Evolutionary conservation across 2,797 vertebrate genomes (phyloP).

Genomic region (Harpagifer antarcticus): DNA sequence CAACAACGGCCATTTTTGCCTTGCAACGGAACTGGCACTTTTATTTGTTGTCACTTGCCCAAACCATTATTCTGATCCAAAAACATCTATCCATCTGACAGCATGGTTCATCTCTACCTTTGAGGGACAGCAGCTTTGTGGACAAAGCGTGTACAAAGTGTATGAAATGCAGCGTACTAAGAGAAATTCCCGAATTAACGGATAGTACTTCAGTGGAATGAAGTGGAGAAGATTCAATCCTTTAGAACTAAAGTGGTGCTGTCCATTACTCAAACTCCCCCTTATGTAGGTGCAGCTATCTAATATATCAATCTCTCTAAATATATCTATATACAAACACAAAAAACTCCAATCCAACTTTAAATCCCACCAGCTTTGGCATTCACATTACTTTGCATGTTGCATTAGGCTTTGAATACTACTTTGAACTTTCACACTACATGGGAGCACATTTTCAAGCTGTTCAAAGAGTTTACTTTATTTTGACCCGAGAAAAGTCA

Average conservation of each 20-base stretch:
- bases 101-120: too few relatives aligned
- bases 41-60: too few relatives aligned
- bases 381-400: conserved; percentile 2
- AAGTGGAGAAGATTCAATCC: conserved; percentile 22
- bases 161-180: too few relatives aligned
- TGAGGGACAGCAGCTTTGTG: too few relatives aligned
- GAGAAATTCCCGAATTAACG: too few relatives aligned
- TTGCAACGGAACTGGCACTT: too few relatives aligned
- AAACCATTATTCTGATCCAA: too few relatives aligned
- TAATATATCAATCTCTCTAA: conserved; percentile 31
- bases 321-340: too few relatives aligned
- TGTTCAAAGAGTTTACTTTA: conserved; percentile 33
- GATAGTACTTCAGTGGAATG: conserved; percentile 1
- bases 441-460: background rate
- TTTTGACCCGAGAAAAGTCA: conserved; percentile 40
- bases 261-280: conserved; percentile 36
- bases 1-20: too few relatives aligned
- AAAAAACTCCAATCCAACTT: background rate
- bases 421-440: background rate
- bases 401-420: conserved; percentile 2
- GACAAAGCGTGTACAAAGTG: too few relatives aligned
- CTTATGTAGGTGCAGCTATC: conserved; percentile 10
- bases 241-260: conserved; percentile 20
- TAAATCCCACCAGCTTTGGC: background rate
- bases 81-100: too few relatives aligned